Evolutionary conservation across 2,797 vertebrate species (phyloP).

Genomic region (Gymnoscopelus braueri): DNA sequence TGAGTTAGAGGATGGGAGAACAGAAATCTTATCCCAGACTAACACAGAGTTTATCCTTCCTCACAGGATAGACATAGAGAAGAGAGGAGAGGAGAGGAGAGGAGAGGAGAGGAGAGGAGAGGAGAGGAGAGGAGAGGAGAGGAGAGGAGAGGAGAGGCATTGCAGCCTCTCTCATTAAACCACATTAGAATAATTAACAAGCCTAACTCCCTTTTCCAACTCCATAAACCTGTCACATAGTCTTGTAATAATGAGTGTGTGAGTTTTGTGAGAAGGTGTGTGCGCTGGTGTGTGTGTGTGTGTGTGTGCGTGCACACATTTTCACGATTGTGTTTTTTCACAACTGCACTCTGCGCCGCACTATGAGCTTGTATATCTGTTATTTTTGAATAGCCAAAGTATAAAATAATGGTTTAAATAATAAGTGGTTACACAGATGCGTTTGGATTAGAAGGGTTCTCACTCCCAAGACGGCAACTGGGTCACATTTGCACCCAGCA

Average conservation of each 20-base stretch:
- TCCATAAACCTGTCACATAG: conserved; percentile 72
- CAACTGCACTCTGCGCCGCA: too few species aligned
- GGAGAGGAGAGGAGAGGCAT: conserved; percentile 38
- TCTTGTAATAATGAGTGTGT: conserved; percentile 62
- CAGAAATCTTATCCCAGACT: conserved; percentile 54
- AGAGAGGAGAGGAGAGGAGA: neutral
- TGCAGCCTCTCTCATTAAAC: conserved; percentile 63
- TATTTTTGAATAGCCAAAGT: too few species aligned
- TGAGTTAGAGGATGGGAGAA: conserved; percentile 27
- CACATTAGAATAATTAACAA: conserved; percentile 79
- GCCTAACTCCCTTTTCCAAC: conserved; percentile 62
- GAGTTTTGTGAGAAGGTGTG: conserved; percentile 49
- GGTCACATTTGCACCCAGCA: too few species aligned
- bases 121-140: conserved; percentile 27
- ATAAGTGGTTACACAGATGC: too few species aligned
- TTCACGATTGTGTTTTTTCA: too few species aligned
- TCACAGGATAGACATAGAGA: neutral
- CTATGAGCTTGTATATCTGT: too few species aligned
- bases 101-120: neutral
- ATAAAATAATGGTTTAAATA: too few species aligned
- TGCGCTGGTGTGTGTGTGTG: conserved; percentile 25
- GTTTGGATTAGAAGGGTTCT: too few species aligned
- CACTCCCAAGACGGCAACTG: too few species aligned
- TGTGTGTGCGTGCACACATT: conserved; percentile 19
- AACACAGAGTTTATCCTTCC: conserved; percentile 45